Conservation (phyloP, 2,113 vertebrate genomes). For the Corythoichthys haematopterus region DNA sequence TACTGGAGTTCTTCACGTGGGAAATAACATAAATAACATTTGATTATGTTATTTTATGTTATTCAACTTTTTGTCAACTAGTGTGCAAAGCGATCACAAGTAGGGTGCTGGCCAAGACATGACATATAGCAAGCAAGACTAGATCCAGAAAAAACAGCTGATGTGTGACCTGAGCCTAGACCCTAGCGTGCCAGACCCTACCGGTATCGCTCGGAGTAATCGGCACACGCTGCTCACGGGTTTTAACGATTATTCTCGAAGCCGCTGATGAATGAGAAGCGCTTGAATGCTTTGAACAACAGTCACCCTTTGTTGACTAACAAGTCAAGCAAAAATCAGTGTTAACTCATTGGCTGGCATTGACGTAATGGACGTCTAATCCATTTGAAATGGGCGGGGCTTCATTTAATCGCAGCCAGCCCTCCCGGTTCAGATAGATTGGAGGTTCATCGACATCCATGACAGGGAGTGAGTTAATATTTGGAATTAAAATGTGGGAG, state of each 20-base stretch:
- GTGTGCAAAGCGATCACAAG: slow-evolving; percentile 96
- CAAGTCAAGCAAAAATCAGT: slow-evolving; percentile 43
- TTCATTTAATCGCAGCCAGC: too few species aligned
- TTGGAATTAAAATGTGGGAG: too few species aligned
- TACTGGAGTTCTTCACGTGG: slow-evolving; percentile 99
- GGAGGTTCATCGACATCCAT: too few species aligned
- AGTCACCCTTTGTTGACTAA: slow-evolving; percentile 79
- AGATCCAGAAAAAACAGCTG: slow-evolving; percentile 24
- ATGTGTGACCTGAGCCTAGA: slow-evolving; percentile 78
- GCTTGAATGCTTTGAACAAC: slow-evolving; percentile 6
- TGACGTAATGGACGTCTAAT: too few species aligned
- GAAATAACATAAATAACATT: slow-evolving; percentile 99
- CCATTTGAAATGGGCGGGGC: too few species aligned
- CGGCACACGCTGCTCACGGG: slow-evolving; percentile 83
- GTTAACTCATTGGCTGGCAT: too few species aligned
- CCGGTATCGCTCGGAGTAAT: slow-evolving; percentile 99
- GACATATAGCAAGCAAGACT: slow-evolving; percentile 85
- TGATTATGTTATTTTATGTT: slow-evolving; percentile 99
- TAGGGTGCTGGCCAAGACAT: slow-evolving; percentile 89
- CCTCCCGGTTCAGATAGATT: too few species aligned
- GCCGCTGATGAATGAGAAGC: too few species aligned
- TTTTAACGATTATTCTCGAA: too few species aligned
- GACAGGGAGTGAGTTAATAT: too few species aligned
- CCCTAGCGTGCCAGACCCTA: slow-evolving; percentile 91
- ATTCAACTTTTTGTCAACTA: slow-evolving; percentile 93